Evolutionary conservation across 2,797 vertebrate species (phyloP).

Genomic region (Micromesistius poutassou): DNA sequence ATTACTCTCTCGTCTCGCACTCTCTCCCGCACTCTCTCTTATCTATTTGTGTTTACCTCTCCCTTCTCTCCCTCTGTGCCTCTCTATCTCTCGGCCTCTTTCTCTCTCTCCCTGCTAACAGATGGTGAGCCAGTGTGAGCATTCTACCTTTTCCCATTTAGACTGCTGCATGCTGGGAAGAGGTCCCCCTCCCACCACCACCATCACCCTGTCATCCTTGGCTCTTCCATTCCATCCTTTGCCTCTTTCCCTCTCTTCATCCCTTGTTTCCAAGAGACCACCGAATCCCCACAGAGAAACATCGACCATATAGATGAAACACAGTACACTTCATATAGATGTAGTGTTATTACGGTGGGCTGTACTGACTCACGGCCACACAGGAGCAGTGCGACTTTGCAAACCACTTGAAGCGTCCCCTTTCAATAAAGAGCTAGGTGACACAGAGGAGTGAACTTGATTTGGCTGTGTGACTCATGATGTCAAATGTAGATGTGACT

Average conservation of each 20-base stretch:
- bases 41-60: background rate
- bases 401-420: background rate
- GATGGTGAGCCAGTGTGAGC: constrained; percentile 70
- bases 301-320: background rate
- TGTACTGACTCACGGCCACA: constrained; percentile 56
- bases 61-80: background rate
- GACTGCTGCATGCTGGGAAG: constrained; percentile 47
- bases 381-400: constrained; percentile 48
- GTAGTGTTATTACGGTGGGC: constrained; percentile 22
- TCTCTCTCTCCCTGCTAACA: constrained; percentile 49
- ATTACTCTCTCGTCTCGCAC: constrained; percentile 8
- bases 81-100: constrained; percentile 21
- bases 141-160: constrained; percentile 67
- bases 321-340: background rate
- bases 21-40: background rate
- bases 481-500: constrained; percentile 32
- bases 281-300: background rate
- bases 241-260: constrained; percentile 30
- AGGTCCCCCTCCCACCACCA: constrained; percentile 47
- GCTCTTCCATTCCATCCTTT: constrained; percentile 12
- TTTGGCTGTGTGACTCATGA: constrained; percentile 41
- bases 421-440: background rate
- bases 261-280: constrained; percentile 19
- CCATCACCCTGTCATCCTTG: constrained; percentile 30
- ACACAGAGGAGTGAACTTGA: constrained; percentile 34